A percentile compares a stretch with the other conserved stretches of the same genome.
phyloP scores from a whole-genome alignment of 2,888 invertebrate genomes.

The Zhuqinia jingwanae region DNA sequence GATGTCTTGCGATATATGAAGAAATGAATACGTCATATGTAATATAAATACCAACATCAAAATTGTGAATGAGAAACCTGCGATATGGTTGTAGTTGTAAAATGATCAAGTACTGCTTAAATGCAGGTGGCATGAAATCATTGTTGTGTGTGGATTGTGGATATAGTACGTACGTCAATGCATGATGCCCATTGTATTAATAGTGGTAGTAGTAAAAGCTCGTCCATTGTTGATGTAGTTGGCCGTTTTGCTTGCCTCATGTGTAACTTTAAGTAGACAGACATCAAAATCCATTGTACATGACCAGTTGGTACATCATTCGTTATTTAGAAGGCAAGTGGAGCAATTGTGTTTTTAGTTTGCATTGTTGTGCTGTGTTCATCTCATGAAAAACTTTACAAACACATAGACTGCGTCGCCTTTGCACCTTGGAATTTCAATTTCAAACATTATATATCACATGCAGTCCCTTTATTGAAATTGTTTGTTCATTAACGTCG shows the following conservation, averaged over 20 bases:
- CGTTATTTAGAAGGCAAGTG: slow-evolving; percentile 70
- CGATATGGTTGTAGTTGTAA: neutral
- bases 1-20: no score
- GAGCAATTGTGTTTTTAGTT: slow-evolving; percentile 67
- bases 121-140: neutral
- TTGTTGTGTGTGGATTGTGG: neutral
- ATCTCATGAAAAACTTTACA: slow-evolving; percentile 14
- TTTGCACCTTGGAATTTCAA: slow-evolving; percentile 30
- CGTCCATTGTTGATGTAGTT: slow-evolving; percentile 39
- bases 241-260: slow-evolving; percentile 19
- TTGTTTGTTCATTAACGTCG: neutral
- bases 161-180: no score
- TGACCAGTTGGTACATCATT: slow-evolving; percentile 69
- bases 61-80: slow-evolving; percentile 49
- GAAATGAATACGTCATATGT: no score
- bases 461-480: neutral
- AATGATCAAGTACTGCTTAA: slow-evolving; percentile 42
- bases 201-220: neutral
- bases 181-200: slow-evolving; percentile 31
- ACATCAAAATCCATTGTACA: slow-evolving; percentile 69
- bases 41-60: no score
- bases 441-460: slow-evolving; percentile 12
- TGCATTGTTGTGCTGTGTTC: slow-evolving; percentile 36
- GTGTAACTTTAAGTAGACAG: slow-evolving; percentile 34
- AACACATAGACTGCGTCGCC: neutral